Evolutionary conservation across 2,113 vertebrate genomes (phyloP), one percentile per base, ranked within the genome.

Genomic region (Seriola rivoliana): DNA sequence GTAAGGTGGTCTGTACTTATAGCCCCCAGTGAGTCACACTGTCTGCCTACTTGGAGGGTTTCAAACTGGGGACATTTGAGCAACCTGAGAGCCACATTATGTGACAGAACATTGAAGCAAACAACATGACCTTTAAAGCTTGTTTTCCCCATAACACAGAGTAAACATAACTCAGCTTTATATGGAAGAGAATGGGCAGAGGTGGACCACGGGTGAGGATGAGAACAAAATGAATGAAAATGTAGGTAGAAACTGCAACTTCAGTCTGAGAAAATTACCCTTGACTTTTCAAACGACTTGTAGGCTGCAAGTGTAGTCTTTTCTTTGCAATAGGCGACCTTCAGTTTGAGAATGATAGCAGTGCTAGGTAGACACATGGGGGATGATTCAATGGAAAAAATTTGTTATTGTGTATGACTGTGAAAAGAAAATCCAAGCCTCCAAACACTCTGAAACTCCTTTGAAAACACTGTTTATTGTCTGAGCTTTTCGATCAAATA

Each of bases 81-180:
- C 7, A 67, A 62, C 32, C n/a, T 57, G 48, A 81, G 32, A 71
- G 42, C 64, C 21, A 32, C 16, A 76, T 67, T 52, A 64, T 57
- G 59, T 55, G 46, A 75, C 48, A 55, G 59, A 54, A n/a, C 70
- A 79, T 17, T 57, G 63, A 86, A 66, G 74, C 69, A 54, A 80
- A 75, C 66, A 84, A 52, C 34, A 4, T 82, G 87, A 91, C 78
- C 75, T 88, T 84, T 80, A 68, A 71, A 76, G 40, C 62, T 4
- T 67, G 78, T 46, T 59, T 21, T 46, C 25, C 36, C 17, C 48
- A 38, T 23, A 13, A 58, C 62, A 34, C 50, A 23, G 42, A 65
- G 58, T n/a, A 81, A 84, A 62, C 29, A 70, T n/a, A 63, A 63
- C 42, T 80, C 55, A 73, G 75, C 52, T 29, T 70, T 58, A 73